Evolutionary conservation across 1,140 invertebrate species (phyloP), one percentile per base, ranked within the genome.

Genomic region (Wiebesia pumilae): DNA sequence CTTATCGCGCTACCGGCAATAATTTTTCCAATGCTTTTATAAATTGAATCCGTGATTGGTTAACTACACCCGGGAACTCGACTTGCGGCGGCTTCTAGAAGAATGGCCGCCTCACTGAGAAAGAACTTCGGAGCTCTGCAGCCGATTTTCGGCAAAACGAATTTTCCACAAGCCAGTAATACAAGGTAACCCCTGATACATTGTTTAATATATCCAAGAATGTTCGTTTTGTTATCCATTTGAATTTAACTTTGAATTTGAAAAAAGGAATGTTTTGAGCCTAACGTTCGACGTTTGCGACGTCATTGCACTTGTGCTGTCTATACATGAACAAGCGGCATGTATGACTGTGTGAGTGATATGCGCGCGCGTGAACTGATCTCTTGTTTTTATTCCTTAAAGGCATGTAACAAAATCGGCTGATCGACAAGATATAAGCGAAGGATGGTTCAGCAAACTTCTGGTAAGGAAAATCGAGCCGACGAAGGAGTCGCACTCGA

Each of bases 401-500:
- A 83, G 81, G 33, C 27, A 40, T 6, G 33, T 87, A 24, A 80
- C 58, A 0, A 80, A 33, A 84, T 94, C 95, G 87, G 94, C 94
- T 85, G 91, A 93, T 40, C 90, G 91, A 69, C 89, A 94, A 47
- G 94, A 95, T 85, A 94, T 95, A 89, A 94, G 93, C 75, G 97
- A 98, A 94, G 96, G 97, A 90, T 99, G 98, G 97, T 94, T 98
- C 71, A 97, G 96, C 87, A 98, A 98, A 93, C 93, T 98, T 58
- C 93, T 98, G 83, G 98, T 98, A 43, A 95, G 97, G 88, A 97
- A 96, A 93, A 98, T 99, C 91, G 97, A 98, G 92, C 97, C 98
- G 10, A 98, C 97, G 0, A 99, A 98, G 92, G 98, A 99, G 92
- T 97, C 98, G 10, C 98, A 99, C 93, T 99, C 98, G 89, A 96